Percentiles rank a stretch among this genome's conserved stretches.
Evolutionary conservation across 2,888 invertebrate species (phyloP).

Genomic region (Himalopsyche kuldschensis): DNA sequence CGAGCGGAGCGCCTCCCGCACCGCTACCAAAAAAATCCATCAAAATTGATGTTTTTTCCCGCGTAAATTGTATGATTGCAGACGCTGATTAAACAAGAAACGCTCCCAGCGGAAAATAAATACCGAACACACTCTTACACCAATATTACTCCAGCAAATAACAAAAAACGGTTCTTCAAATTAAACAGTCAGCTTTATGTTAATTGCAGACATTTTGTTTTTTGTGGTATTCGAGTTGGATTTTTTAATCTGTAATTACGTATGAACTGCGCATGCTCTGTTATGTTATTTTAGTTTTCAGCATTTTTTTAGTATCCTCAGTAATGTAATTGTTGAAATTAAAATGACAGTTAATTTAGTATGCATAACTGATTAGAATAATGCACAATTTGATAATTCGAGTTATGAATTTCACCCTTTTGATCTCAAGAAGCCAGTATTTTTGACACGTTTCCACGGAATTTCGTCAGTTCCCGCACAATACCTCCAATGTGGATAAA

Average conservation of each 20-base stretch:
- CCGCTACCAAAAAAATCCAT: conserved; percentile 24
- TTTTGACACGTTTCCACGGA: too few relatives aligned
- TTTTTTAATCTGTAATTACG: neutral
- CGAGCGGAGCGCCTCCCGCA: conserved; percentile 2
- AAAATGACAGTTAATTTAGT: too few relatives aligned
- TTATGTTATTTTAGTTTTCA: neutral
- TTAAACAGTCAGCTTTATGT: conserved; percentile 13
- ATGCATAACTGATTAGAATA: too few relatives aligned
- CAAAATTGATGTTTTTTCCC: conserved; percentile 34
- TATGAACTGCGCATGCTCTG: neutral
- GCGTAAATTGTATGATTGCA: conserved; percentile 25
- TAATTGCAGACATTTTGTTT: conserved; percentile 1
- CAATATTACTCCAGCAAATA: neutral
- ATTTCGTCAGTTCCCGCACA: too few relatives aligned
- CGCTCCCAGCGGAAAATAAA: neutral
- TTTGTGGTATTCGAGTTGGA: neutral
- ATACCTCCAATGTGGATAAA: too few relatives aligned
- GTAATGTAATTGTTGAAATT: too few relatives aligned
- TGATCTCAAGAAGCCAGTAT: too few relatives aligned
- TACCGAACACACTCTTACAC: neutral
- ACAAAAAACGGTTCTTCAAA: conserved; percentile 9
- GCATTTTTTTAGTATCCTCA: too few relatives aligned
- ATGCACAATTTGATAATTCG: too few relatives aligned
- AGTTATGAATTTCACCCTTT: too few relatives aligned
- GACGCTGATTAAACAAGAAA: conserved; percentile 17